phyloP scores from a whole-genome alignment of 2,113 vertebrate species.

The Mustelus asterias region DNA sequence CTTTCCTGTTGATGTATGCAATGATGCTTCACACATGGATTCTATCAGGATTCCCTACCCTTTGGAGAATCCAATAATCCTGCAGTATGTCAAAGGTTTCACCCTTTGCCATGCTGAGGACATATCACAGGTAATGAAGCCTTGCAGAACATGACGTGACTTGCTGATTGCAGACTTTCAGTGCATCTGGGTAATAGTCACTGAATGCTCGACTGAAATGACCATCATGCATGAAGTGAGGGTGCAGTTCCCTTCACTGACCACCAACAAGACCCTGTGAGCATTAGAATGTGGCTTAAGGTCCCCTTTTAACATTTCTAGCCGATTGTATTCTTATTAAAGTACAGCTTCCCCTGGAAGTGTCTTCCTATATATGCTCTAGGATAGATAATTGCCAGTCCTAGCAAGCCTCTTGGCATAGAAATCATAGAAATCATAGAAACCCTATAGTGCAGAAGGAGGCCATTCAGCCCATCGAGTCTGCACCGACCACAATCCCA shows the following conservation, averaged over 20 bases:
- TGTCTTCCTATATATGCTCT: background rate
- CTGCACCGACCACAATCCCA: too few species aligned
- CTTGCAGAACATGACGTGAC: background rate
- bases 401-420: background rate
- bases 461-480: too few species aligned
- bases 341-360: too few species aligned
- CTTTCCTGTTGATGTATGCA: background rate
- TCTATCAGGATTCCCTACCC: background rate
- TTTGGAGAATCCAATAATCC: background rate
- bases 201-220: background rate
- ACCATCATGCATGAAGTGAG: background rate
- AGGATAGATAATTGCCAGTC: background rate
- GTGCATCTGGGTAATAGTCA: background rate
- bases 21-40: background rate
- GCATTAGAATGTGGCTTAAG: too few species aligned
- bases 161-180: background rate
- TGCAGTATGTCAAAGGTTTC: background rate
- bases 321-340: too few species aligned
- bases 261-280: too few species aligned
- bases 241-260: too few species aligned
- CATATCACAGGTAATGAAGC: background rate
- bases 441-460: too few species aligned
- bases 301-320: too few species aligned
- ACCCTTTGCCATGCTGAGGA: background rate
- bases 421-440: too few species aligned